These are phyloP conservation scores for Cerceris ruficornis DNA, from an alignment of 2,888 invertebrate species.

Conservation along the genomic window DNA sequence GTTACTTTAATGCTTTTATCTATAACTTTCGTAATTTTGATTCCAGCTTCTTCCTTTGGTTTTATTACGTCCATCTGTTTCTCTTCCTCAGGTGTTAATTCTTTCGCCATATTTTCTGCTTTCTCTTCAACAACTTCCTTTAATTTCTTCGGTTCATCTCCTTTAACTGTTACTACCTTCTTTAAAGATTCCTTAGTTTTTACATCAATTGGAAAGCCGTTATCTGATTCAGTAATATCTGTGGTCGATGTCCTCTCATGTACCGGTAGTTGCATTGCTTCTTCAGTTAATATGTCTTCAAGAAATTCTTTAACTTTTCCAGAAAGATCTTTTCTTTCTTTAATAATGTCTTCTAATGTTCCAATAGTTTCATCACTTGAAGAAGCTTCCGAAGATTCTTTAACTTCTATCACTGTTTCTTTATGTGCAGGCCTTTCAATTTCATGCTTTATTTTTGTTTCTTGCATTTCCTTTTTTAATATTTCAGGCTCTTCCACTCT, in stretches of 20 bases:
- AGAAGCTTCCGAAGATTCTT: neutral
- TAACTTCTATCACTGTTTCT: neutral
- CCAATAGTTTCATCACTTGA: neutral
- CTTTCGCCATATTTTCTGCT: neutral
- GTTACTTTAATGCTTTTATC: constrained; percentile 1
- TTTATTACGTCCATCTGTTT: constrained; percentile 11
- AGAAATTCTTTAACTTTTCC: constrained; percentile 3
- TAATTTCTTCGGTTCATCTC: constrained; percentile 21
- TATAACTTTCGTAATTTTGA: neutral
- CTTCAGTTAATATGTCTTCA: neutral
- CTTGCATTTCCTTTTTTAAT: neutral
- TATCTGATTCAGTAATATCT: neutral
- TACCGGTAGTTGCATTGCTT: neutral
- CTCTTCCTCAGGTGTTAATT: neutral
- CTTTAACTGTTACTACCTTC: neutral
- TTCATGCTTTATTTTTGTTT: neutral
- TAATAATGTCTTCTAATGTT: neutral
- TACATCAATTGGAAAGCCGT: neutral
- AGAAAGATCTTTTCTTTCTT: constrained; percentile 12
- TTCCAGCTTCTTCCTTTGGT: neutral
- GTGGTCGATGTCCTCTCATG: neutral
- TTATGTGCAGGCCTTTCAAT: neutral
- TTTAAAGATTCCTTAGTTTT: neutral
- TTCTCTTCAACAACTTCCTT: constrained; percentile 14
- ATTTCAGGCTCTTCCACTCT: neutral